These are phyloP conservation scores for Lepidocyrtoides sp. DNA, from an alignment of 2,888 invertebrate genomes.

Conservation along the genomic window DNA sequence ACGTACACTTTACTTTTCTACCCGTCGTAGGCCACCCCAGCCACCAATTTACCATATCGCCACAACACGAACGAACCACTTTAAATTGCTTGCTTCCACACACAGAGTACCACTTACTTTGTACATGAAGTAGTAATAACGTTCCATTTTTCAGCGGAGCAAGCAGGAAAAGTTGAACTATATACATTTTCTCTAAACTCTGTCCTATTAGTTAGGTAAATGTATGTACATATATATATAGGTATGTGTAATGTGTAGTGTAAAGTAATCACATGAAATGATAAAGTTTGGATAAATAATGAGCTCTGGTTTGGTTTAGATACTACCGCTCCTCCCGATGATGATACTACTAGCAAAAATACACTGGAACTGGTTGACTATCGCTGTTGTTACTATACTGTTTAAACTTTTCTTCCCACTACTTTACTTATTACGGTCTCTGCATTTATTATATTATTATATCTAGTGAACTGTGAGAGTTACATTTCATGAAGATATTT, in stretches of 20 bases:
- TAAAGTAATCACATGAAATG: conserved; percentile 64
- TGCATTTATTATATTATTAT: background rate
- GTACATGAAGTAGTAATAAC: background rate
- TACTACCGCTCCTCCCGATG: background rate
- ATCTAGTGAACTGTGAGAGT: background rate
- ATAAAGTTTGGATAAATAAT: conserved; percentile 68
- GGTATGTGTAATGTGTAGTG: too few species aligned
- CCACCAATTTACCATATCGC: background rate
- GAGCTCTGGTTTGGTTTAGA: conserved; percentile 36
- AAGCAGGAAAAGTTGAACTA: background rate
- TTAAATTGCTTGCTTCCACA: conserved; percentile 11
- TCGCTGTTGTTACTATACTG: too few species aligned
- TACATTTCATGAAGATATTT: background rate
- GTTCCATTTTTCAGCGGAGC: conserved; percentile 29
- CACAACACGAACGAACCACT: conserved; percentile 44
- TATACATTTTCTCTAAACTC: background rate
- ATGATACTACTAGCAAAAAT: too few species aligned
- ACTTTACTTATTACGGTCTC: too few species aligned
- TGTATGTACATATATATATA: too few species aligned
- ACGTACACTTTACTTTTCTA: too few species aligned
- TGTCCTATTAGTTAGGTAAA: too few species aligned
- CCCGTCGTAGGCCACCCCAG: background rate
- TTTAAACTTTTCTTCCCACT: background rate
- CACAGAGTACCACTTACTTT: background rate
- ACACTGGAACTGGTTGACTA: too few species aligned